These are phyloP conservation scores for Acrocephalus kingi DNA, from an alignment of 2,113 vertebrate species.

Conservation along the genomic window DNA sequence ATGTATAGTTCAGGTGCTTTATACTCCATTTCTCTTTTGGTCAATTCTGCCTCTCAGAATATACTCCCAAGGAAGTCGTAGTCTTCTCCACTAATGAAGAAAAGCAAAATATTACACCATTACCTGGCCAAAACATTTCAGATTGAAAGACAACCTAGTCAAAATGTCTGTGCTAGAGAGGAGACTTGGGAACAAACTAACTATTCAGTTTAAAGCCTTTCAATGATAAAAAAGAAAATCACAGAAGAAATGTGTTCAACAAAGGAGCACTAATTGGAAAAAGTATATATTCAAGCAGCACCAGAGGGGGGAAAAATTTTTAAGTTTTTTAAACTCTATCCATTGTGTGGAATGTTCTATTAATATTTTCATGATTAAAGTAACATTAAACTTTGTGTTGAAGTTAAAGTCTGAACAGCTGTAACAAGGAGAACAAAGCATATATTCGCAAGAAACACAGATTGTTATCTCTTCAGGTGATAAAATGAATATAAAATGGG, in stretches of 20 bases:
- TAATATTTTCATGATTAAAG: neutral
- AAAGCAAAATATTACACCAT: neutral
- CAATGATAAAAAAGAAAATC: neutral
- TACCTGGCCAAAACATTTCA: neutral
- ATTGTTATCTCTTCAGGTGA: neutral
- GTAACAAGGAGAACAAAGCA: neutral
- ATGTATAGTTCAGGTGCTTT: neutral
- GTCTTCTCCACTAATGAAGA: neutral
- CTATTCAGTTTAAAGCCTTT: neutral
- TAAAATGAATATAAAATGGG: neutral
- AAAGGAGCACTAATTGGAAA: neutral
- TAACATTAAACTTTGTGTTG: neutral
- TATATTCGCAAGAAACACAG: neutral
- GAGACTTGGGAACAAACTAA: neutral
- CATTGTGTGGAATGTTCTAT: neutral
- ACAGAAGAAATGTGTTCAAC: neutral
- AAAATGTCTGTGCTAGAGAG: neutral
- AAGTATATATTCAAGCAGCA: neutral
- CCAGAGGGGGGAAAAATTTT: accelerated
- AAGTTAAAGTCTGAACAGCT: neutral
- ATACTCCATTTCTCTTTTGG: neutral
- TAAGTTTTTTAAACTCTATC: neutral
- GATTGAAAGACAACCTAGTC: neutral
- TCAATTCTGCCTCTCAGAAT: neutral
- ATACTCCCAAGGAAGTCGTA: neutral